These are phyloP conservation scores for Coelopa frigida DNA, from an alignment of 1,140 invertebrate species.

Conservation along the genomic window DNA sequence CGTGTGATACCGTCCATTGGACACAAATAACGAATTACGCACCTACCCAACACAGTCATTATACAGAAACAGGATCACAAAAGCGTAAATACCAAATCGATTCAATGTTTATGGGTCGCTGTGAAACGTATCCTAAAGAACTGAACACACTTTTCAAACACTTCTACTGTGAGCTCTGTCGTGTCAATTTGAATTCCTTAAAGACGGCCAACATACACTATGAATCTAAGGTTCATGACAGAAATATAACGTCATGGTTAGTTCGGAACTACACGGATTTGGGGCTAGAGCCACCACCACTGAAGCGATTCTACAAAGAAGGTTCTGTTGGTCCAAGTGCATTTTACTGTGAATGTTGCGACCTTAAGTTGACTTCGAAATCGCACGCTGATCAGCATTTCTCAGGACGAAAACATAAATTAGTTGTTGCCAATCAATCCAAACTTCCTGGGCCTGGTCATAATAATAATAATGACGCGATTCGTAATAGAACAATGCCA, in stretches of 20 bases:
- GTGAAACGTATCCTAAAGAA: constrained; percentile 41
- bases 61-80: too few relatives aligned
- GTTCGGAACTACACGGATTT: constrained; percentile 32
- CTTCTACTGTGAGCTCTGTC: constrained; percentile 45
- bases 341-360: constrained; percentile 45
- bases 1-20: too few relatives aligned
- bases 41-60: too few relatives aligned
- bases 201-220: constrained; percentile 46
- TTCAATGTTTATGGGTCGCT: constrained; percentile 21
- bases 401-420: constrained; percentile 45
- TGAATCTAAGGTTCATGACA: constrained; percentile 46
- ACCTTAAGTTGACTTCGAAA: constrained; percentile 44
- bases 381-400: constrained; percentile 48
- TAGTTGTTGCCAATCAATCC: constrained; percentile 22
- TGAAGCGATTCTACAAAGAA: constrained; percentile 27
- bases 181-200: constrained; percentile 39
- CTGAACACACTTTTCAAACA: constrained; percentile 43
- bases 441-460: constrained; percentile 40
- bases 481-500: constrained; percentile 16
- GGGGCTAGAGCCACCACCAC: constrained; percentile 29
- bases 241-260: constrained; percentile 44
- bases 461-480: constrained; percentile 37
- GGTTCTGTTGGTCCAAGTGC: constrained; percentile 29
- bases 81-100: too few relatives aligned
- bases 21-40: too few relatives aligned